Conservation (phyloP, 2,797 vertebrate genomes). For the Apogon hyalosoma region DNA sequence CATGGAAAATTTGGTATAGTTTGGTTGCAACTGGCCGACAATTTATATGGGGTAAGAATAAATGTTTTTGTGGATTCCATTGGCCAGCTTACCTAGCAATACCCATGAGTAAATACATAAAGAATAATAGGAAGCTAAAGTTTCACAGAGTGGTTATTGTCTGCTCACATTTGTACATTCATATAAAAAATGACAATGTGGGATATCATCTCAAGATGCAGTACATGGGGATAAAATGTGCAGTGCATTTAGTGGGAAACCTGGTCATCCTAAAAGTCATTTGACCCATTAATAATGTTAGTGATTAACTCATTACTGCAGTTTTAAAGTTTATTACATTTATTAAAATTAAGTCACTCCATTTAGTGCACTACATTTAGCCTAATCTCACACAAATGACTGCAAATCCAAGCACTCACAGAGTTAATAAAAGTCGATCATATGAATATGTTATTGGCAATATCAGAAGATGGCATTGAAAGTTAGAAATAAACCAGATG, state of each 20-base stretch:
- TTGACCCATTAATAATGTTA: neutral
- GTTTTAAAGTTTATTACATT: neutral
- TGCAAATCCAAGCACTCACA: conserved; percentile 8
- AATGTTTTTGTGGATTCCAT: too few relatives aligned
- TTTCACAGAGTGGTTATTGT: too few relatives aligned
- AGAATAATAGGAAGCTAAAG: too few relatives aligned
- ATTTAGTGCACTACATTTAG: conserved; percentile 25
- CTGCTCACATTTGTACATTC: too few relatives aligned
- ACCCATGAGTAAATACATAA: too few relatives aligned
- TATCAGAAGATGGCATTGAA: conserved; percentile 41
- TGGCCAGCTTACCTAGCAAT: too few relatives aligned
- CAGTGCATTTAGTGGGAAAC: neutral
- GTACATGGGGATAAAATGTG: too few relatives aligned
- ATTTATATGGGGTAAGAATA: too few relatives aligned
- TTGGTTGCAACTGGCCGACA: too few relatives aligned
- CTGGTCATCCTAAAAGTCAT: neutral
- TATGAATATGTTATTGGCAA: conserved; percentile 33
- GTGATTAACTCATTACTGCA: neutral
- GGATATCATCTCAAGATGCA: too few relatives aligned
- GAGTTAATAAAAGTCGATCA: conserved; percentile 24
- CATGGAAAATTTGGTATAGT: too few relatives aligned
- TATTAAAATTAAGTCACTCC: neutral
- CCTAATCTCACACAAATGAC: neutral
- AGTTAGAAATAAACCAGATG: conserved; percentile 2
- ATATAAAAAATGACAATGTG: too few relatives aligned